Evolutionary conservation across 2,797 vertebrate genomes (phyloP).

Genomic region (Triplophysa yarkandensis): DNA sequence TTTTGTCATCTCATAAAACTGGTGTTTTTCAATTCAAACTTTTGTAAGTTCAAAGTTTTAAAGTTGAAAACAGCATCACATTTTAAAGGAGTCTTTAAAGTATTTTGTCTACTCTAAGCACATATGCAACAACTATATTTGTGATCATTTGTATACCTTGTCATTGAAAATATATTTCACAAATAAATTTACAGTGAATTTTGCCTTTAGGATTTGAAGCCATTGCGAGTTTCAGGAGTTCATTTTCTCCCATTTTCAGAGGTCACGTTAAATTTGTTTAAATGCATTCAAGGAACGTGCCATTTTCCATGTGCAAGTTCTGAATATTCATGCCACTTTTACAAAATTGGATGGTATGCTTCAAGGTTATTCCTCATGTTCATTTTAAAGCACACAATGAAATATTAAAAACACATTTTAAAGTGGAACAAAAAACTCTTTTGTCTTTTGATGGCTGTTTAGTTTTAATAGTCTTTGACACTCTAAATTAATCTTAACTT

Average conservation of each 20-base stretch:
- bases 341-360: constrained; percentile 1
- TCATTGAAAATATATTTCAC: background rate
- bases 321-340: constrained; percentile 29
- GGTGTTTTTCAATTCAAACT: background rate
- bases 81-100: too few species aligned
- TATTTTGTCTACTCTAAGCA: background rate
- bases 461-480: background rate
- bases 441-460: background rate
- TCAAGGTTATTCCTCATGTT: constrained; percentile 9
- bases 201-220: background rate
- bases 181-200: background rate
- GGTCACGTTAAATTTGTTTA: constrained; percentile 14
- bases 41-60: background rate
- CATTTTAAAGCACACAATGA: constrained; percentile 21
- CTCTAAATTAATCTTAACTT: background rate
- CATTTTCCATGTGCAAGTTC: background rate
- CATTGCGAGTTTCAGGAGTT: background rate
- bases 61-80: too few species aligned
- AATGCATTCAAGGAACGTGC: constrained; percentile 10
- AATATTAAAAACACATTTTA: background rate
- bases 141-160: background rate
- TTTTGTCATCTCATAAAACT: constrained; percentile 2
- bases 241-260: background rate
- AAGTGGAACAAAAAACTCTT: background rate
- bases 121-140: background rate